Percentiles rank a stretch among this genome's conserved stretches.
Conservation (phyloP, 2,888 invertebrate genomes). For the Spisula solida region DNA sequence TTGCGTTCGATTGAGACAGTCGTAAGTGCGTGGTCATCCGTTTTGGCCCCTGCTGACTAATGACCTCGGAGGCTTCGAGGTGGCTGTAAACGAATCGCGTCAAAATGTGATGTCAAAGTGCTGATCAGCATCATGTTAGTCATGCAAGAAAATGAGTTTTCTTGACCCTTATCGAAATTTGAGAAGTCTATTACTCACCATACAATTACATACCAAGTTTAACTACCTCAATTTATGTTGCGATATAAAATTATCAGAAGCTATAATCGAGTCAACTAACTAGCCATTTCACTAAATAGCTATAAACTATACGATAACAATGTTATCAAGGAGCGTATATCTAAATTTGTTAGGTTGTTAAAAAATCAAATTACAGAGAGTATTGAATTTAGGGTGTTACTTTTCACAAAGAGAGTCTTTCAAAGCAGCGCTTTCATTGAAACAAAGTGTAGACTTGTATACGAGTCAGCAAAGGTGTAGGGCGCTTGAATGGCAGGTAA, state of each 20-base stretch:
- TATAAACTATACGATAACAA: not conserved
- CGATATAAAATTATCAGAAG: not conserved
- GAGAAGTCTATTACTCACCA: not conserved
- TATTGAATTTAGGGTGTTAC: constrained; percentile 5
- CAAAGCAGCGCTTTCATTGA: not conserved
- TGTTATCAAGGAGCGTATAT: not conserved
- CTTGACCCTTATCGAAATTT: too few species aligned
- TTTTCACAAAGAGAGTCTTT: constrained; percentile 17
- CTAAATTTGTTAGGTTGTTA: constrained; percentile 26
- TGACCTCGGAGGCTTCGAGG: too few species aligned
- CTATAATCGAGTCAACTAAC: not conserved
- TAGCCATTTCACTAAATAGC: constrained; percentile 18
- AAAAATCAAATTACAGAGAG: constrained; percentile 17
- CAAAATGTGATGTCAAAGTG: too few species aligned
- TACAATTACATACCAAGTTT: not conserved
- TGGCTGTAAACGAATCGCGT: too few species aligned
- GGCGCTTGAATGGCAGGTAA: not conserved
- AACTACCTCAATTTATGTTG: not conserved
- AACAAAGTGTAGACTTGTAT: constrained; percentile 2
- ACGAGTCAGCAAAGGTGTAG: not conserved
- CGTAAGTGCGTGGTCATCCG: too few species aligned
- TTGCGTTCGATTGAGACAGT: too few species aligned
- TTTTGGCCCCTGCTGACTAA: too few species aligned
- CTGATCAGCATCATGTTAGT: too few species aligned
- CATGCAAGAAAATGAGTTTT: too few species aligned